A percentile compares a stretch with the other conserved stretches of the same genome.
Evolutionary conservation across 2,888 invertebrate genomes (phyloP).

Genomic region (Galeopsomyia nigrocyanea): DNA sequence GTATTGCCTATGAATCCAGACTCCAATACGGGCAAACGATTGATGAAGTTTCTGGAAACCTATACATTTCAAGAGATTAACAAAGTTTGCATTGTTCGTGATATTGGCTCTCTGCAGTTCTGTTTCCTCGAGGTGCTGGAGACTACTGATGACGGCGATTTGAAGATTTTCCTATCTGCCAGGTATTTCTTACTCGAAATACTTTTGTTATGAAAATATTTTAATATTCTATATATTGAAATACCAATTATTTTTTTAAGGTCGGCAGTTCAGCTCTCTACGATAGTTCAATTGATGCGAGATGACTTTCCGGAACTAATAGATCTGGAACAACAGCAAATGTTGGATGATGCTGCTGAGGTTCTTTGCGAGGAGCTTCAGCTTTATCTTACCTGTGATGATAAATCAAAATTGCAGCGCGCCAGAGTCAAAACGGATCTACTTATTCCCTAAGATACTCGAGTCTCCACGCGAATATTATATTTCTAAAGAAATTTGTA

Average conservation of each 20-base stretch:
- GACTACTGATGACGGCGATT: slow-evolving; percentile 37
- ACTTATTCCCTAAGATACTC: slow-evolving; percentile 54
- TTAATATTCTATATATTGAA: too few species aligned
- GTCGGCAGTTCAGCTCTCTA: slow-evolving; percentile 56
- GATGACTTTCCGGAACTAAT: slow-evolving; percentile 55
- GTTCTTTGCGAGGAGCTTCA: slow-evolving; percentile 59
- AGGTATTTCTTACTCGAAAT: slow-evolving; percentile 51
- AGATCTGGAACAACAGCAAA: slow-evolving; percentile 49
- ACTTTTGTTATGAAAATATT: too few species aligned
- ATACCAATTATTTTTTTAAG: slow-evolving; percentile 50
- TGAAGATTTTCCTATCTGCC: slow-evolving; percentile 55
- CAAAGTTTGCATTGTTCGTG: slow-evolving; percentile 54
- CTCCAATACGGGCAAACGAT: slow-evolving; percentile 39
- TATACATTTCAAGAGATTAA: slow-evolving; percentile 54
- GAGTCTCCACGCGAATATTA: not conserved
- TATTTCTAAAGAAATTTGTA: not conserved
- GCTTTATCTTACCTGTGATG: slow-evolving; percentile 53
- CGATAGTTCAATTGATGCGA: slow-evolving; percentile 56
- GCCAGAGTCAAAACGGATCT: slow-evolving; percentile 61
- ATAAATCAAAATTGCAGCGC: slow-evolving; percentile 52
- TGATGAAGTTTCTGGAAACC: slow-evolving; percentile 52
- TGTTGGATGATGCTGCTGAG: slow-evolving; percentile 53
- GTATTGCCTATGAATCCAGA: slow-evolving; percentile 47
- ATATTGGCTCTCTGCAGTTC: slow-evolving; percentile 53
- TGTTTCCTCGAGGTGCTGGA: slow-evolving; percentile 59